Conservation (phyloP, 2,797 vertebrate genomes). For the Paramormyrops hopkinsi region DNA sequence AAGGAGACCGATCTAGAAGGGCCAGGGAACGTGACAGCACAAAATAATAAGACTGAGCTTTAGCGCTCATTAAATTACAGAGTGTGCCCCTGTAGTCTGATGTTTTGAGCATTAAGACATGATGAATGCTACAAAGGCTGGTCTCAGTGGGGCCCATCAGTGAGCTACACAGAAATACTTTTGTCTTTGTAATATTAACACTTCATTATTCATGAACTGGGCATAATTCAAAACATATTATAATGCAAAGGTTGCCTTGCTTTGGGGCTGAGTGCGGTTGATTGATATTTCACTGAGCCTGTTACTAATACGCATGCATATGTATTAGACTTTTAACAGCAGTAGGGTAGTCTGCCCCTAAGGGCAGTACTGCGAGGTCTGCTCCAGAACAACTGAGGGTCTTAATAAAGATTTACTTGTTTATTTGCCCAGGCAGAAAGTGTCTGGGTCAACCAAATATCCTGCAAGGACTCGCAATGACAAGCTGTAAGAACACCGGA, state of each 20-base stretch:
- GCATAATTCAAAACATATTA: conserved; percentile 1
- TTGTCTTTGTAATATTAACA: conserved; percentile 1
- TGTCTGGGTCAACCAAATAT: not conserved
- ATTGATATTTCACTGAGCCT: not conserved
- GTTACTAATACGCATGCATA: not conserved
- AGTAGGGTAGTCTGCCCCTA: not conserved
- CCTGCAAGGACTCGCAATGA: not conserved
- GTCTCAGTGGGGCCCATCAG: not conserved
- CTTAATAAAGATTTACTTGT: not conserved
- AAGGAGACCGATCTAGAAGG: not conserved
- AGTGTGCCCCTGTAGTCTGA: not conserved
- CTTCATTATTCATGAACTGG: conserved; percentile 2
- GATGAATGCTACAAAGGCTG: not conserved
- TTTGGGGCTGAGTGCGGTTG: not conserved
- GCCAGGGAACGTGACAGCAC: not conserved
- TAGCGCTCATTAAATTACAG: not conserved
- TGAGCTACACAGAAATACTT: not conserved
- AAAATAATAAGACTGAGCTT: not conserved
- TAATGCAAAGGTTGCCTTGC: not conserved
- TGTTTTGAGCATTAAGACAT: not conserved
- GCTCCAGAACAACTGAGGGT: not conserved
- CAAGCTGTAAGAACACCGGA: not conserved
- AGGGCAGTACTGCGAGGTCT: not conserved
- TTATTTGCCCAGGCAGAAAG: not conserved
- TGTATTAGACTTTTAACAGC: not conserved